Evolutionary conservation across 1,140 invertebrate genomes (phyloP), one percentile per base, ranked within the genome.

Genomic region (Psix sp.): DNA sequence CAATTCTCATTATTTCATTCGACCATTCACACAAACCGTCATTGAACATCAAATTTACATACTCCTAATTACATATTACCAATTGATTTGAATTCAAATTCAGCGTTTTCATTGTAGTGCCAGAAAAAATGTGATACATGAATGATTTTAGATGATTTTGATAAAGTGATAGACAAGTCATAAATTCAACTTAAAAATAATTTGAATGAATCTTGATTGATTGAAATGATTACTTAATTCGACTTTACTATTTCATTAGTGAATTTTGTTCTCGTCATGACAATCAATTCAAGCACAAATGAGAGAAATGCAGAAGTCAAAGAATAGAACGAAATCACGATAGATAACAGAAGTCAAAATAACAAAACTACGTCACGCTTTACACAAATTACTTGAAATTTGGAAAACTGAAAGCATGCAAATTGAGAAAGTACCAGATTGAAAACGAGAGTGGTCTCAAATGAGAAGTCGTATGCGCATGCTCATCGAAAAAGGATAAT

Each of bases 401-500:
- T 38, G 3, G 13, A 35, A 51, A 60, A 66, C 59, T 67, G 10
- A 68, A 63, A 63, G 51, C 63, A 74, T 68, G 65, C 59, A 74
- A 54, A 46, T 39, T 42, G 40, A 65, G n/a, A 56, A 65, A 20
- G n/a, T 45, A 49, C 5, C 7, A 7, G 18, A 39, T 2, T 45
- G 16, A 40, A 60, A 73, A 60, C 29, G n/a, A 51, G 57, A 71
- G 21, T 48, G 11, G n/a, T 3, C n/a, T 77, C 77, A 82, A 82
- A 82, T 79, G 78, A 68, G 71, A 74, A 71, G 71, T 82, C 26
- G n/a, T 7, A 29, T 84, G 83, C 80, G 62, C 83, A 84, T 84
- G 83, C 83, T 82, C 57, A 57, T 80, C 63, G 76, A 78, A 56
- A 66, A 79, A 81, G 78, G 77, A 73, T 57, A 63, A 68, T n/a